Evolutionary conservation across 2,888 invertebrate species (phyloP), one percentile per base, ranked within the genome.

Genomic region (Caenorhabditis japonica): DNA sequence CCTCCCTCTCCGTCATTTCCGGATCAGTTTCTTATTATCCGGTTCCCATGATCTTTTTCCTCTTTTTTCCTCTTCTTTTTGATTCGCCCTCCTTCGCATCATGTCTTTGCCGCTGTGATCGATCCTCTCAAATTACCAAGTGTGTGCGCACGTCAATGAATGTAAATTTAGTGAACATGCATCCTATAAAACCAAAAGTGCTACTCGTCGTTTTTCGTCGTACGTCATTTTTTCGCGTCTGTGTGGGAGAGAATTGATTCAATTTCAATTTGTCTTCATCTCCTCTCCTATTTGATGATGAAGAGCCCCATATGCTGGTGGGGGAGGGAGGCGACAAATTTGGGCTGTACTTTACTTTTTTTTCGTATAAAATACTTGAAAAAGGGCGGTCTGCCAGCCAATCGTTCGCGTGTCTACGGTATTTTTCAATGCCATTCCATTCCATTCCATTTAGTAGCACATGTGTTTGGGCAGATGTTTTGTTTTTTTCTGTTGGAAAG

Each of bases 341-440:
- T n/a, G n/a, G n/a, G n/a, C n/a, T n/a, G n/a, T n/a, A n/a, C n/a
- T n/a, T n/a, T n/a, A n/a, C n/a, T n/a, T n/a, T n/a, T 49, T 46
- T 64, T 64, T 64, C 64, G 64, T 64, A 64, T 49, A 64, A 56
- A n/a, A n/a, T n/a, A n/a, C n/a, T n/a, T n/a, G n/a, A n/a, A n/a
- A n/a, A n/a, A n/a, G n/a, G n/a, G n/a, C n/a, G n/a, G n/a, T n/a
- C n/a, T n/a, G n/a, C n/a, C n/a, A n/a, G n/a, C n/a, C n/a, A n/a
- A n/a, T n/a, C n/a, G n/a, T n/a, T n/a, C n/a, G n/a, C n/a, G n/a
- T n/a, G n/a, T n/a, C 64, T 55, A 7, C 10, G 7, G 30, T 30
- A 30, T 10, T 30, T 30, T 30, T 30, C 30, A 30, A 30, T n/a
- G n/a, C n/a, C n/a, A n/a, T n/a, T n/a, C n/a, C n/a, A n/a, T n/a